Percentiles rank a stretch among this genome's conserved stretches.
Conservation (phyloP, 1,140 invertebrate species). For the Macrocentrus cingulum region DNA sequence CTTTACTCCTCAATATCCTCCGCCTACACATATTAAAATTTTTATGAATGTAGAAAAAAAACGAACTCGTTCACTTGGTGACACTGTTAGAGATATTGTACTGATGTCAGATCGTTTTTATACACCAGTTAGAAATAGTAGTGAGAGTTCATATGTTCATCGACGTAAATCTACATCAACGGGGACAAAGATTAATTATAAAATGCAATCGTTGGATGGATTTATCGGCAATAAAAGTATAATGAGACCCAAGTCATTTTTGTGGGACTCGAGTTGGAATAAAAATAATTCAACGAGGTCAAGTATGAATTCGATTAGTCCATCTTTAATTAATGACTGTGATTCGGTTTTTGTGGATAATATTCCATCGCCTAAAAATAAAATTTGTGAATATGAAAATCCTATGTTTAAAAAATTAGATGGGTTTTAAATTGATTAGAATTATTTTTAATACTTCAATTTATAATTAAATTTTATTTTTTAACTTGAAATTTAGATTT, state of each 20-base stretch:
- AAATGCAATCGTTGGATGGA: slow-evolving; percentile 19
- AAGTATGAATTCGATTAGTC: slow-evolving; percentile 12
- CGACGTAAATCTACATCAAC: slow-evolving; percentile 45
- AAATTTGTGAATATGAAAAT: slow-evolving; percentile 22
- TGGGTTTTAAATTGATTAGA: slow-evolving; percentile 19
- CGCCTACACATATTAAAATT: slow-evolving; percentile 17
- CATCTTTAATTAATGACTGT: slow-evolving; percentile 6
- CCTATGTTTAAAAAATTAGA: slow-evolving; percentile 17
- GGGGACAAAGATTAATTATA: slow-evolving; percentile 45
- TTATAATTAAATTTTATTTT: not conserved
- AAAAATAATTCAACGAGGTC: slow-evolving; percentile 13
- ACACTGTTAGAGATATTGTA: slow-evolving; percentile 45
- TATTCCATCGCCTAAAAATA: slow-evolving; percentile 6
- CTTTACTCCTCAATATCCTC: slow-evolving; percentile 16
- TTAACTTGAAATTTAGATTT: not conserved
- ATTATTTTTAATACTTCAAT: no score
- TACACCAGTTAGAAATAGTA: slow-evolving; percentile 40
- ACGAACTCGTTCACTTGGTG: slow-evolving; percentile 25
- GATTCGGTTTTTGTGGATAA: slow-evolving; percentile 17
- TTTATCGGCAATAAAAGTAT: slow-evolving; percentile 10
- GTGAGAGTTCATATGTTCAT: no score
- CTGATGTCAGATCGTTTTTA: slow-evolving; percentile 50
- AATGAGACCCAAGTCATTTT: slow-evolving; percentile 36
- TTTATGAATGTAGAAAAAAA: slow-evolving; percentile 17
- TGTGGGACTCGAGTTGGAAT: slow-evolving; percentile 39